A percentile compares a stretch with the other conserved stretches of the same genome.
These are phyloP conservation scores for Opisthograptis luteolata DNA, from an alignment of 2,888 invertebrate species.

Conservation along the genomic window DNA sequence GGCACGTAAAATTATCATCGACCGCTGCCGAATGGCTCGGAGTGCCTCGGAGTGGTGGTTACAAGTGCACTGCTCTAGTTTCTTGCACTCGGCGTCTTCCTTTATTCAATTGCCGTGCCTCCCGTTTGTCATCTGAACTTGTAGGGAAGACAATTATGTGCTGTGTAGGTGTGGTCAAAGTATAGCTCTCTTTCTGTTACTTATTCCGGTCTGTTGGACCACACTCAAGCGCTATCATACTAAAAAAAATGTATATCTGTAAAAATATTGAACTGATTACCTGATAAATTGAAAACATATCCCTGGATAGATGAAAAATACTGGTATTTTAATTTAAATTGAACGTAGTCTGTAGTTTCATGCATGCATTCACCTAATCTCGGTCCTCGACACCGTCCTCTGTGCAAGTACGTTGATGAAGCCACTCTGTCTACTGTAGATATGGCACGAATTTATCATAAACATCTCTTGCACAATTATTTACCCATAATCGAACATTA, in stretches of 20 bases:
- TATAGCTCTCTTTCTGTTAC: no score
- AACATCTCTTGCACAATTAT: slow-evolving; percentile 13
- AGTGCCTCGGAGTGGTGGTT: slow-evolving; percentile 47
- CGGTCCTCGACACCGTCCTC: no score
- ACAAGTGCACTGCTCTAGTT: slow-evolving; percentile 73
- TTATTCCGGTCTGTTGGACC: no score
- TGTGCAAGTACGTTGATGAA: no score
- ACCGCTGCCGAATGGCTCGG: slow-evolving; percentile 58
- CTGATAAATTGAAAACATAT: no score
- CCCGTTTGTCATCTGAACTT: slow-evolving; percentile 10
- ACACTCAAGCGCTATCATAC: no score
- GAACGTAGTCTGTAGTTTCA: no score
- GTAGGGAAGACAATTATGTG: not conserved
- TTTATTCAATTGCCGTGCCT: slow-evolving; percentile 11
- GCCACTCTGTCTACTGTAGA: slow-evolving; percentile 7
- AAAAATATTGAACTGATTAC: no score
- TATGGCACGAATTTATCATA: slow-evolving; percentile 9
- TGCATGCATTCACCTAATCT: no score
- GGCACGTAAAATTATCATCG: slow-evolving; percentile 77
- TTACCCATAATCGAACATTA: slow-evolving; percentile 34
- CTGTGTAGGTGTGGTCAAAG: not conserved
- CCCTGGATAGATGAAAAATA: no score
- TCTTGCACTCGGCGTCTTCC: slow-evolving; percentile 44
- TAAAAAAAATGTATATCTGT: no score
- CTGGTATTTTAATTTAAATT: no score